Base-by-base conservation (phyloP, 1,140 invertebrate genomes). In the Eubasilissa regina region DNA sequence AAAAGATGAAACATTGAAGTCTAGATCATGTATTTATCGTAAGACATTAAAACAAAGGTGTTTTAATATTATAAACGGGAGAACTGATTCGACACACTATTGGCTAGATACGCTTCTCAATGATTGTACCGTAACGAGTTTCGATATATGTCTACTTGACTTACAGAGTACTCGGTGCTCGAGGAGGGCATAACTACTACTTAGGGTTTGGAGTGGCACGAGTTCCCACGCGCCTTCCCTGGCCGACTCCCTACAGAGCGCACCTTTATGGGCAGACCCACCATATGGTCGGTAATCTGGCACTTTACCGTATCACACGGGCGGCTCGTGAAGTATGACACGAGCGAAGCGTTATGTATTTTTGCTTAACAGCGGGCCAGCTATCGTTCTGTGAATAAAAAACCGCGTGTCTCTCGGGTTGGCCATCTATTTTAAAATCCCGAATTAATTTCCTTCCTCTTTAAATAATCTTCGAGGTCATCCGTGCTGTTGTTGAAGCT, bases 151-250 rank as follows among this genome's bases (percentile, higher is more conserved):
- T n/a, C n/a, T 15, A 25, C 60, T 62, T 62, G n/a, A 43, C 48
- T 62, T 62, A 62, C 4, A 62, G 19, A 58, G 15, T 58, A 58
- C 55, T 15, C 11, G 11, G 55, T 58, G 55, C 55, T 62, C 0
- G 25, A 62, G 25, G 60, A 62, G 13, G 3, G 25, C 60, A 9
- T 7, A 7, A 21, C 25, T 1, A 9, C 4, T 3, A 17, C 9
- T 10, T 15, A 7, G 25, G 11, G 25, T 35, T 35, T 35, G 25
- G 25, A 35, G 25, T 35, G 10, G 13, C 25, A 62, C 60, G 9
- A 25, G n/a, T 68, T 68, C 64, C 64, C 64, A 68, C 64, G 64
- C 64, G 44, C 64, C 44, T 62, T 62, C 60, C 25, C 60, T 62
- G 64, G n/a, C 64, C 64, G 64, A 17, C 44, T 68, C 64, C 64